These are phyloP conservation scores for Pyxicephalus adspersus DNA, from an alignment of 2,113 vertebrate genomes.

Conservation along the genomic window DNA sequence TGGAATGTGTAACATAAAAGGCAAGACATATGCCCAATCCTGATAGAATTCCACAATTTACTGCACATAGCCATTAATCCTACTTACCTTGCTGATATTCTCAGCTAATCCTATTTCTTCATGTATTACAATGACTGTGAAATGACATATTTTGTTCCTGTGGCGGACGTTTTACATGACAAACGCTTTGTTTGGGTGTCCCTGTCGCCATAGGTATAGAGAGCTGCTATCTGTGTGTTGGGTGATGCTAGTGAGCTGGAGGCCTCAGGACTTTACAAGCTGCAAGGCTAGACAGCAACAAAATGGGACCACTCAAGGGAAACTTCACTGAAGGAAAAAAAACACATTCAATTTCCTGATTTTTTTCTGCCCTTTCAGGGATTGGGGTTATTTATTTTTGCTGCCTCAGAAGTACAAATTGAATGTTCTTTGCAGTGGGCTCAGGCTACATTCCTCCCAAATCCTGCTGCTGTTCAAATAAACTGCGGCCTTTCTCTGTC, in stretches of 20 bases:
- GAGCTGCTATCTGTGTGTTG: slow-evolving; percentile 40
- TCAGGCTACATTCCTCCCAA: slow-evolving; percentile 52
- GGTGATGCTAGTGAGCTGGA: slow-evolving; percentile 50
- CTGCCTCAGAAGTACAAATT: slow-evolving; percentile 56
- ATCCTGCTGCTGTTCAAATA: slow-evolving; percentile 57
- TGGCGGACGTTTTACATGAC: slow-evolving; percentile 48
- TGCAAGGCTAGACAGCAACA: slow-evolving; percentile 69
- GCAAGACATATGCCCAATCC: slow-evolving; percentile 43
- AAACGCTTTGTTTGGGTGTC: neutral
- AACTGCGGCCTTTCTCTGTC: slow-evolving; percentile 50
- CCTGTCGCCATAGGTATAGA: slow-evolving; percentile 41
- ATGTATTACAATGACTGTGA: slow-evolving; percentile 61
- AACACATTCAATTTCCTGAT: slow-evolving; percentile 72
- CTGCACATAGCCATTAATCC: slow-evolving; percentile 65
- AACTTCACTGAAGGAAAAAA: slow-evolving; percentile 72
- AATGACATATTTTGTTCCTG: slow-evolving; percentile 60
- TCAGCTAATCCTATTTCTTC: slow-evolving; percentile 73
- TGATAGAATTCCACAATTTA: slow-evolving; percentile 58
- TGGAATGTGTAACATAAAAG: slow-evolving; percentile 24
- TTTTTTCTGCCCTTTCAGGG: slow-evolving; percentile 59
- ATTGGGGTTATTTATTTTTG: slow-evolving; percentile 71
- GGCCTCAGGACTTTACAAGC: slow-evolving; percentile 52
- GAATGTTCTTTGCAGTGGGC: slow-evolving; percentile 54
- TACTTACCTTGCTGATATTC: slow-evolving; percentile 73
- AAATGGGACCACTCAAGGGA: slow-evolving; percentile 79